Conservation (phyloP, 2,113 vertebrate species). For the Orientallactaga bullata region DNA sequence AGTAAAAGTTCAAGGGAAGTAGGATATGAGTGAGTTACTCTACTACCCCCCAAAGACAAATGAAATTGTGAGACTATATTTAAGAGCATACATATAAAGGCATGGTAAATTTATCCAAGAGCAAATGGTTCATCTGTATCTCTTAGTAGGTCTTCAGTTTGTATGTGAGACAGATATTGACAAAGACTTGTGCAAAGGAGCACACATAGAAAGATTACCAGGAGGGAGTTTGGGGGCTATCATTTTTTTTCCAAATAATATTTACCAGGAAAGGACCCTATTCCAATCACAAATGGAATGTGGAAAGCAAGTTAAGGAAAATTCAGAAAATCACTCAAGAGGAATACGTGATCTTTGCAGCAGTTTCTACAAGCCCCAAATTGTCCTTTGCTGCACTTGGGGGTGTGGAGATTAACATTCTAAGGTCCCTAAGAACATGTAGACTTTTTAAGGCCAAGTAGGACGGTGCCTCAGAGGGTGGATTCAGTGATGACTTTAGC, state of each 20-base stretch:
- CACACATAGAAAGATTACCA: neutral
- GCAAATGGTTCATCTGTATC: neutral
- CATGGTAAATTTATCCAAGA: neutral
- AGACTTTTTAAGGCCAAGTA: neutral
- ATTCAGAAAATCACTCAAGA: neutral
- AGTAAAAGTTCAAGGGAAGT: neutral
- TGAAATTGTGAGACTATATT: neutral
- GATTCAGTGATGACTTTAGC: neutral
- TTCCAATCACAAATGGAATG: neutral
- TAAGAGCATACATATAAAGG: neutral
- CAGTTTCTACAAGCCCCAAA: neutral
- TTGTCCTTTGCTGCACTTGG: neutral
- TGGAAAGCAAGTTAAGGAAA: neutral
- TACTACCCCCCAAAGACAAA: neutral
- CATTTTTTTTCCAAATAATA: conserved; percentile 29
- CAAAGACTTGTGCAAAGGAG: neutral
- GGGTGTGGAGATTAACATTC: neutral
- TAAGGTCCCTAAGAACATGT: neutral
- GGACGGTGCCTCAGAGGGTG: neutral
- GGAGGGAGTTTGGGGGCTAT: neutral
- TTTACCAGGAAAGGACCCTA: conserved; percentile 40
- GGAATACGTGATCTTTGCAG: neutral
- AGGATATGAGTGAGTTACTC: neutral
- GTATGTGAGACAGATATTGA: neutral
- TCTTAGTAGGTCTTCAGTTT: neutral